phyloP scores from a whole-genome alignment of 2,888 invertebrate genomes.

The Agrenia bidenticulata region DNA sequence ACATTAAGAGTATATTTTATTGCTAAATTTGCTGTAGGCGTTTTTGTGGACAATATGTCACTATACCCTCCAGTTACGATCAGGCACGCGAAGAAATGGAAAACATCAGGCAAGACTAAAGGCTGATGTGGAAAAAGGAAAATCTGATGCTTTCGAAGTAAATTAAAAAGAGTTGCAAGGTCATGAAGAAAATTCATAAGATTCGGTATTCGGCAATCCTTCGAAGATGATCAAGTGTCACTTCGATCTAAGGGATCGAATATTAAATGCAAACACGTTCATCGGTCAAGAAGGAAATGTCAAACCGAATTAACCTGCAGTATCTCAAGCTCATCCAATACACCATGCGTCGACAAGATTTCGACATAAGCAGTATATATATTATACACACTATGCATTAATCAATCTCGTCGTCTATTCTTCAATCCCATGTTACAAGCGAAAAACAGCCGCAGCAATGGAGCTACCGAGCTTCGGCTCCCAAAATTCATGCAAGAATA shows the following conservation, averaged over 20 bases:
- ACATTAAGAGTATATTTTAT: conserved; percentile 10
- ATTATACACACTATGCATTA: not conserved
- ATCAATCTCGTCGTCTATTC: no score
- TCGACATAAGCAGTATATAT: not conserved
- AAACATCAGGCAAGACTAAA: conserved; percentile 33
- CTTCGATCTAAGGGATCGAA: not conserved
- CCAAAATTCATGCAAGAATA: no score
- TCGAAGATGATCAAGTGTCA: conserved; percentile 7
- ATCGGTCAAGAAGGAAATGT: no score
- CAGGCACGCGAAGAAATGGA: conserved; percentile 29
- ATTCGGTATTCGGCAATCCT: conserved; percentile 42
- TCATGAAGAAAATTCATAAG: conserved; percentile 31
- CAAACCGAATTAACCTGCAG: conserved; percentile 5
- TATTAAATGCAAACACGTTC: not conserved
- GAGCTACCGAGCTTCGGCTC: no score
- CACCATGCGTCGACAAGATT: not conserved
- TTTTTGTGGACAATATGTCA: conserved; percentile 31
- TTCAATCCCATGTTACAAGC: no score
- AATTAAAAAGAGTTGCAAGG: no score
- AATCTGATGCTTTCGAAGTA: conserved; percentile 19
- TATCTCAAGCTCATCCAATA: not conserved
- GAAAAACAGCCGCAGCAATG: no score
- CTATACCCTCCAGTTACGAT: conserved; percentile 22
- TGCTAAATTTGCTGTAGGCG: conserved; percentile 20
- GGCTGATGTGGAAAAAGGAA: conserved; percentile 24